These are phyloP conservation scores for Chloroclysta siterata DNA, from an alignment of 2,888 invertebrate species.

Conservation along the genomic window DNA sequence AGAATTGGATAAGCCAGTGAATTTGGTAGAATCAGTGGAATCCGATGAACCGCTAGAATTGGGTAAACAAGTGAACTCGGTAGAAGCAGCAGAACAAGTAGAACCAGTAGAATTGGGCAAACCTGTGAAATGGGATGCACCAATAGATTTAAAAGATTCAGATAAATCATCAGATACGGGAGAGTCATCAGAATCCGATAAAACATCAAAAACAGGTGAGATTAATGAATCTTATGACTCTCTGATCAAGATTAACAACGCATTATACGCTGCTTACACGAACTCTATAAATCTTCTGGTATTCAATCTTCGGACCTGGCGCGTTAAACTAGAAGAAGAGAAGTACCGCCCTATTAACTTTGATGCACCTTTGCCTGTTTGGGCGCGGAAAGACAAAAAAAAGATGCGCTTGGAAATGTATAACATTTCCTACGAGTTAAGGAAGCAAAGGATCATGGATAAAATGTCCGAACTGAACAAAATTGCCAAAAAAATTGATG, in stretches of 20 bases:
- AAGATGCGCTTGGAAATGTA: conserved; percentile 4
- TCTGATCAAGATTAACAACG: background rate
- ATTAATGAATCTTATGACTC: background rate
- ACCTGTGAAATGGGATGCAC: background rate
- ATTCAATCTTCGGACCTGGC: conserved; percentile 6
- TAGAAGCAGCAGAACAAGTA: too few relatives aligned
- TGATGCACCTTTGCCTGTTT: conserved; percentile 2
- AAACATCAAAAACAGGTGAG: background rate
- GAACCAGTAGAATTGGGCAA: background rate
- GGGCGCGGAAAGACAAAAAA: conserved; percentile 16
- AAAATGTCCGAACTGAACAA: conserved; percentile 10
- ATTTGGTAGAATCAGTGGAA: too few relatives aligned
- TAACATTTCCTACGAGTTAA: conserved; percentile 9
- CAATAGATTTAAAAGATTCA: background rate
- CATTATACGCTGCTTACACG: background rate
- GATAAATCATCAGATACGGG: too few relatives aligned
- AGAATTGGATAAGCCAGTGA: too few relatives aligned
- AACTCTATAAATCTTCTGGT: conserved; percentile 2
- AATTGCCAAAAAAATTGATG: background rate
- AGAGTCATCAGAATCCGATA: too few relatives aligned
- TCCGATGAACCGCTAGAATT: too few relatives aligned
- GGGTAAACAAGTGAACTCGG: too few relatives aligned
- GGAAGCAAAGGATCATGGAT: conserved; percentile 10
- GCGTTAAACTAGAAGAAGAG: conserved; percentile 12
- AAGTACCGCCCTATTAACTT: conserved; percentile 11